phyloP scores from a whole-genome alignment of 1,140 invertebrate genomes.

The Drosophila kurseongensis region DNA sequence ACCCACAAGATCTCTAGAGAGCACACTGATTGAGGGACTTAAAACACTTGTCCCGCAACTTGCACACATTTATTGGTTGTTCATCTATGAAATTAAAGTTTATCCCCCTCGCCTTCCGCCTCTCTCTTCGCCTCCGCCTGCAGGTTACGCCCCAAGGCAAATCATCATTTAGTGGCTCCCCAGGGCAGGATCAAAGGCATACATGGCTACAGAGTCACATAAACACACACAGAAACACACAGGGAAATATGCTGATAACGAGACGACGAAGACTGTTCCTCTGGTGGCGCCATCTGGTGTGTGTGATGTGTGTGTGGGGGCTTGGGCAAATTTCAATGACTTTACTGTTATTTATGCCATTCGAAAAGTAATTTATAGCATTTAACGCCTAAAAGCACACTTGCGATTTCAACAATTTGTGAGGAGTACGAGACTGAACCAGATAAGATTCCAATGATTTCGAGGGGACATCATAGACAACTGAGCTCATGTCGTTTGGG shows the following conservation, averaged over 20 bases:
- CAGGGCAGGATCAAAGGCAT: conserved; percentile 48
- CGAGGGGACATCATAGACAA: conserved; percentile 1
- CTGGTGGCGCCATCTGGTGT: conserved; percentile 40
- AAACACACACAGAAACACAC: conserved; percentile 4
- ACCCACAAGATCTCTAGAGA: not conserved
- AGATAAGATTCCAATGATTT: conserved; percentile 27
- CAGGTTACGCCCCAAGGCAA: conserved; percentile 45
- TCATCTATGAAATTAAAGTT: conserved; percentile 54
- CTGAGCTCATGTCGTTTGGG: not conserved
- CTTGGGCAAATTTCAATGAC: conserved; percentile 47
- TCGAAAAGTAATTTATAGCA: conserved; percentile 74
- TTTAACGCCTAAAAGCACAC: conserved; percentile 76
- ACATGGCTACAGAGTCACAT: conserved; percentile 15
- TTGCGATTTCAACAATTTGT: conserved; percentile 74
- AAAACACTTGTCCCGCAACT: conserved; percentile 1
- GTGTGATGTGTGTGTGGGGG: conserved; percentile 1
- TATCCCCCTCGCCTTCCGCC: conserved; percentile 12
- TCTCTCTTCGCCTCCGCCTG: not conserved
- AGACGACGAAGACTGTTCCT: conserved; percentile 14
- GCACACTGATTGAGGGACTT: conserved; percentile 8
- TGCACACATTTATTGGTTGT: conserved; percentile 26
- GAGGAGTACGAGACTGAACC: not conserved
- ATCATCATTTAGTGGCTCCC: conserved; percentile 61
- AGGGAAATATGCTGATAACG: conserved; percentile 58
- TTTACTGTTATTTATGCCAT: conserved; percentile 59